Conservation (phyloP, 2,113 vertebrate species). For the Motacilla alba region DNA sequence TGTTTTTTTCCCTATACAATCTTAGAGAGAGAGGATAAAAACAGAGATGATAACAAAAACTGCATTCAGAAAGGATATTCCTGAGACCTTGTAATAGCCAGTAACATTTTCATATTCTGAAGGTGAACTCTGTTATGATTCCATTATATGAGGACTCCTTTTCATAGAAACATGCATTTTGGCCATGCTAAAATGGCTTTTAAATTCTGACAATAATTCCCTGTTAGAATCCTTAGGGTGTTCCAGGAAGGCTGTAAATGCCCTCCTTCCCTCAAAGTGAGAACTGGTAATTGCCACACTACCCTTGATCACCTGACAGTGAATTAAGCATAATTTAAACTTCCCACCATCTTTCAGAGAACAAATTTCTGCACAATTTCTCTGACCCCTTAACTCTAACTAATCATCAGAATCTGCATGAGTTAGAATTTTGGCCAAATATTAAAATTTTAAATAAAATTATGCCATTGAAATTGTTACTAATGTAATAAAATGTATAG, state of each 20-base stretch:
- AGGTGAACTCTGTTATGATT: not conserved
- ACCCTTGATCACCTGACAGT: not conserved
- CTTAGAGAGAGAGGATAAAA: not conserved
- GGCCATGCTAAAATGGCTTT: not conserved
- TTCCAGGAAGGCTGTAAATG: not conserved
- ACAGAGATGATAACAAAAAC: not conserved
- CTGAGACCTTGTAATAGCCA: not conserved
- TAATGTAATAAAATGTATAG: not conserved
- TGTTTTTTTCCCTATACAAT: not conserved
- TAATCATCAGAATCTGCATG: fast-evolving
- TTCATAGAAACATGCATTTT: not conserved
- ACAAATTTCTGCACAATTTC: not conserved
- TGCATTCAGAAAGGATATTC: not conserved
- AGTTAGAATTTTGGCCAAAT: not conserved
- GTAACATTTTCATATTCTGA: not conserved
- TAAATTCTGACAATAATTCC: not conserved
- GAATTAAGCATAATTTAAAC: not conserved
- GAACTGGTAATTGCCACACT: fast-evolving
- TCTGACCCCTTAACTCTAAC: not conserved
- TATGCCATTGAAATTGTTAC: not conserved
- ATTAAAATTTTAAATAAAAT: not conserved
- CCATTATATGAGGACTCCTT: not conserved
- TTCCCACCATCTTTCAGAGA: not conserved
- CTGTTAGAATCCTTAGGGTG: not conserved
- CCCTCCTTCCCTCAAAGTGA: not conserved